These are phyloP conservation scores for Merluccius polli DNA, from an alignment of 2,797 vertebrate species.

Conservation along the genomic window DNA sequence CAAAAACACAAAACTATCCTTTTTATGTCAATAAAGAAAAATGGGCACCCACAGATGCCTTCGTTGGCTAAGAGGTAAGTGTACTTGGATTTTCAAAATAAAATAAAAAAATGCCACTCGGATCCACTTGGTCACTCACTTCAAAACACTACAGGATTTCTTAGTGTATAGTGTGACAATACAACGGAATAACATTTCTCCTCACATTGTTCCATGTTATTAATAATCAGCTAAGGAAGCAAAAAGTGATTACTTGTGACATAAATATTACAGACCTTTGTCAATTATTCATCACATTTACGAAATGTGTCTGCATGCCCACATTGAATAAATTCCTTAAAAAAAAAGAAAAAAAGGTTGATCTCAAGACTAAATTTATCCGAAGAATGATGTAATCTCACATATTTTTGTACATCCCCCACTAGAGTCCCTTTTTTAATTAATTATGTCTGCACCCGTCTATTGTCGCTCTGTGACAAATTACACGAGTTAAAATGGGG, in stretches of 20 bases:
- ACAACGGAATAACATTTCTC: slow-evolving; percentile 35
- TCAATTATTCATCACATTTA: slow-evolving; percentile 68
- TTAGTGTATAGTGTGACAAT: slow-evolving; percentile 31
- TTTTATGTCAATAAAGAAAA: background rate
- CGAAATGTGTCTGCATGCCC: slow-evolving; percentile 70
- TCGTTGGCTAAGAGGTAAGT: slow-evolving; percentile 30
- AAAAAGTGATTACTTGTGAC: slow-evolving; percentile 51
- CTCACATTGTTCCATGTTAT: slow-evolving; percentile 20
- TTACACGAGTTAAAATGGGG: background rate
- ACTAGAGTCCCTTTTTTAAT: slow-evolving; percentile 40
- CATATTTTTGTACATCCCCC: slow-evolving; percentile 55
- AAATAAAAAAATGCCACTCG: slow-evolving; percentile 10
- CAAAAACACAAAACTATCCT: background rate
- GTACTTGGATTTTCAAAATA: slow-evolving; percentile 14
- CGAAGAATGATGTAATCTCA: slow-evolving; percentile 58
- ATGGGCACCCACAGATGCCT: slow-evolving; percentile 6
- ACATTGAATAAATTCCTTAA: slow-evolving; percentile 46
- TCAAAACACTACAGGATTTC: slow-evolving; percentile 40
- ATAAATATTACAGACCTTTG: slow-evolving; percentile 65
- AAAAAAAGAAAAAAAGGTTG: slow-evolving; percentile 46
- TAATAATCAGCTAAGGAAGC: slow-evolving; percentile 44
- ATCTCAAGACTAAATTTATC: slow-evolving; percentile 36
- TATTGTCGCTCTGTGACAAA: background rate
- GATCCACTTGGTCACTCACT: slow-evolving; percentile 30
- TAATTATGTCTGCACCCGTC: background rate